Base-by-base conservation (phyloP, 2,797 vertebrate species). In the Spinus pinus region DNA sequence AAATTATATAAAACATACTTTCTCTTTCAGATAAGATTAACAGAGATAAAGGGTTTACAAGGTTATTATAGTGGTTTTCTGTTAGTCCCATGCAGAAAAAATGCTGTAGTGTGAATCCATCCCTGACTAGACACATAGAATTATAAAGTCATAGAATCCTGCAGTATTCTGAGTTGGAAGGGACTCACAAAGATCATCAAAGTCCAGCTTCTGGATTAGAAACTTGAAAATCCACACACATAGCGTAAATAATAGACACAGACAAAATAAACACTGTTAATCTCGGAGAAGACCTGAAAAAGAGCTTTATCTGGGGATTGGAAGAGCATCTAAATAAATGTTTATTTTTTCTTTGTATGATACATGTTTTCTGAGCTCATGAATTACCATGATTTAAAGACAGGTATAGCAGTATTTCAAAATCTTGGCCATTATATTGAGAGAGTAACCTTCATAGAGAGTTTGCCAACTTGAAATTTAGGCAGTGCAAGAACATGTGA, bases 161-260 rank as follows among this genome's bases (percentile, higher is more conserved):
- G 23, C 12, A 60, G 19, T 67, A 37, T 51, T 85, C 42, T 62
- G 49, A 18, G 19, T 54, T 56, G 23, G 14, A 69, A 37, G 31
- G 10, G 15, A 37, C 31, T 27, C 12, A 50, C 24, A 33, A 50
- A 6, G n/a, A 30, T 54, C 19, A 15, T 18, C 0, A 0, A n/a
- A 75, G 11, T 56, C 35, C 56, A 69, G 0, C 13, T 56, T 9
- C 35, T 49, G 23, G 61, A 81, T 81, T 54, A 37, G 16, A 70
- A 58, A 54, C 47, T 75, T 65, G 62, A 88, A 94, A 86, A 81
- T 78, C 23, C 30, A 41, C 44, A 77, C 47, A 67, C 12, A 13
- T 2, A 25, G n/a, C 41, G 24, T 51, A n/a, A 70, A 95, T 81
- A 57, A 49, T 44, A 65, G 28, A 24, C 5, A 7, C 20, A 72